Percentiles rank a stretch among this genome's conserved stretches.
These are phyloP conservation scores for Drosophila obscura DNA, from an alignment of 1,140 invertebrate species.

Conservation along the genomic window DNA sequence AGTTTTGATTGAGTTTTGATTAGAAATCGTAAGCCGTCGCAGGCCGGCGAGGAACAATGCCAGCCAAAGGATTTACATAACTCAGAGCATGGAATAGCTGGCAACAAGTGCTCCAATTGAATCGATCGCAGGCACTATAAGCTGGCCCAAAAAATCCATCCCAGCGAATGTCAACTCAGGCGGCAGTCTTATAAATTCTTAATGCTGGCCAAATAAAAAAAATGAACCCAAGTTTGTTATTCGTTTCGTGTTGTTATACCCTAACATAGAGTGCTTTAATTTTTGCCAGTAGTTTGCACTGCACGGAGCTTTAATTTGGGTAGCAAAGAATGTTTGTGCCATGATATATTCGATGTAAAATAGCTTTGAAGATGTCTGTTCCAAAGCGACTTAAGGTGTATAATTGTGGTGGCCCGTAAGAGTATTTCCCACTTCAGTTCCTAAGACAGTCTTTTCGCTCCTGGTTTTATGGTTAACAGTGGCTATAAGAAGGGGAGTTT, in stretches of 20 bases:
- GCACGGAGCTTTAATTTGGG: too few relatives aligned
- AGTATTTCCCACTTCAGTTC: too few relatives aligned
- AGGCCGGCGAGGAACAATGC: background rate
- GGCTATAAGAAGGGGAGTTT: constrained; percentile 41
- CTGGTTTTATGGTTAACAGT: background rate
- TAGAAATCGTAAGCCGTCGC: constrained; percentile 45
- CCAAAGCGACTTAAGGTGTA: too few relatives aligned
- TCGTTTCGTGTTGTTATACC: constrained; percentile 26
- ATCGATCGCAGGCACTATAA: constrained; percentile 53
- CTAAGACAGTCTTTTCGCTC: too few relatives aligned
- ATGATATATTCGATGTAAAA: too few relatives aligned
- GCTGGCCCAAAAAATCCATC: constrained; percentile 51
- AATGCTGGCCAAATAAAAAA: constrained; percentile 22
- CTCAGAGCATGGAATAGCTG: constrained; percentile 23
- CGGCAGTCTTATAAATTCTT: constrained; percentile 34
- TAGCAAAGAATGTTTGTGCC: too few relatives aligned
- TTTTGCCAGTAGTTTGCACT: too few relatives aligned
- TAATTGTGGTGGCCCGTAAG: too few relatives aligned
- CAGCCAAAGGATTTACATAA: constrained; percentile 61
- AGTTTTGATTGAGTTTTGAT: constrained; percentile 65
- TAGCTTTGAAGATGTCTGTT: too few relatives aligned
- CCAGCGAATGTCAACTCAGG: constrained; percentile 6
- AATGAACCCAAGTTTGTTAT: constrained; percentile 40
- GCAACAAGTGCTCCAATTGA: constrained; percentile 52
- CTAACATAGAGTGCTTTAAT: too few relatives aligned